These are phyloP conservation scores for Sanderia malayensis DNA, from an alignment of 30 jellyfish, hydroid and myxozoan genomes.

Conservation along the genomic window DNA sequence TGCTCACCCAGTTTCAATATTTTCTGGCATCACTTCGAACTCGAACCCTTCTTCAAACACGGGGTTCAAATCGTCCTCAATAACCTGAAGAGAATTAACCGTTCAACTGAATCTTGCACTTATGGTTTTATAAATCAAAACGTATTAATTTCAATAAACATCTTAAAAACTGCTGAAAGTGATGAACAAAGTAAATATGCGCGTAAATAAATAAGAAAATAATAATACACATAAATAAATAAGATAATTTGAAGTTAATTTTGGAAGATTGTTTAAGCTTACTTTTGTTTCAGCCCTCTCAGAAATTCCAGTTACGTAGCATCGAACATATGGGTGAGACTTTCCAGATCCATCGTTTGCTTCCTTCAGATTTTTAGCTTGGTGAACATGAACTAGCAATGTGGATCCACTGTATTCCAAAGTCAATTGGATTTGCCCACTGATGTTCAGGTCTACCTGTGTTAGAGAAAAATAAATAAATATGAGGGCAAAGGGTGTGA, in stretches of 20 bases:
- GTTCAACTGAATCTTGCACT: too few relatives aligned
- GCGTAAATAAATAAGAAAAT: too few relatives aligned
- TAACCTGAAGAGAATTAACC: too few relatives aligned
- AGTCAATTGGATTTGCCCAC: conserved; percentile 68
- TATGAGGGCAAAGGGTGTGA: not conserved
- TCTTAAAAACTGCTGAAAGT: not conserved
- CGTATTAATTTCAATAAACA: too few relatives aligned
- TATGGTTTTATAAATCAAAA: too few relatives aligned
- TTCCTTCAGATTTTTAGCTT: conserved; percentile 58
- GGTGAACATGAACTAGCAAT: conserved; percentile 47
- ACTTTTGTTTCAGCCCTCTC: conserved; percentile 62
- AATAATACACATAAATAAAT: too few relatives aligned
- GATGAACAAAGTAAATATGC: not conserved
- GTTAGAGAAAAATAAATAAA: not conserved
- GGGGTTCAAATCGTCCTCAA: conserved; percentile 53
- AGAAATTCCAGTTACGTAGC: conserved; percentile 71
- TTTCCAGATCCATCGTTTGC: conserved; percentile 13
- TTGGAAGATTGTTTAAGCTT: too few relatives aligned
- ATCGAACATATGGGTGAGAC: conserved; percentile 71
- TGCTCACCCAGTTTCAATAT: conserved; percentile 53
- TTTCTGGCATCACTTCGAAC: conserved; percentile 62
- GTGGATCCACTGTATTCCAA: conserved; percentile 49
- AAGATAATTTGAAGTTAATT: too few relatives aligned
- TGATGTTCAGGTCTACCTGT: conserved; percentile 64
- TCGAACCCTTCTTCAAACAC: conserved; percentile 68